A percentile compares a stretch with the other conserved stretches of the same genome.
Conservation (phyloP, 2,888 invertebrate genomes). For the Nemotelus pantherinus region DNA sequence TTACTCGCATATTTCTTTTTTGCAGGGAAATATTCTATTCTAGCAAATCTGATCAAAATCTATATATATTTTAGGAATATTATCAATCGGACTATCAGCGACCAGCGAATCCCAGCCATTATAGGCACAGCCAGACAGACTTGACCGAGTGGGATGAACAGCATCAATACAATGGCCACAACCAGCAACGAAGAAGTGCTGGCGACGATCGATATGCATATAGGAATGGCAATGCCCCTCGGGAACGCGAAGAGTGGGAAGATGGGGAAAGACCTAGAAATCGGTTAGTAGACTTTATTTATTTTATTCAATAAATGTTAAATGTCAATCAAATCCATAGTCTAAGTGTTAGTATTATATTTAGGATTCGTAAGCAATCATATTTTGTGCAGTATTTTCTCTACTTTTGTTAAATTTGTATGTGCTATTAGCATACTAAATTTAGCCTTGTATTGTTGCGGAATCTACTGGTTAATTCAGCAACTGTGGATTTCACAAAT, state of each 20-base stretch:
- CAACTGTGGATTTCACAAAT: no score
- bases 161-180: constrained; percentile 62
- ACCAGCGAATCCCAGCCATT: constrained; percentile 63
- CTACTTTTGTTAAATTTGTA: no score
- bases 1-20: no score
- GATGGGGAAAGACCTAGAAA: constrained; percentile 55
- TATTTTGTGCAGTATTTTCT: no score
- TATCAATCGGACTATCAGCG: constrained; percentile 67
- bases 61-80: constrained; percentile 65
- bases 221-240: constrained; percentile 60
- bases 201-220: constrained; percentile 61
- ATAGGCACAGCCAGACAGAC: constrained; percentile 66
- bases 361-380: no score
- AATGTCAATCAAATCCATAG: no score
- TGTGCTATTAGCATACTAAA: no score
- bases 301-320: background rate
- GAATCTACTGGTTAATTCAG: no score
- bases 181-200: constrained; percentile 57
- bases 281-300: constrained; percentile 36
- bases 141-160: constrained; percentile 65
- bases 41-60: no score
- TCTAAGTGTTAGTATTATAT: no score
- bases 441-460: no score
- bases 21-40: no score
- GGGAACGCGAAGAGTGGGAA: constrained; percentile 64